Evolutionary conservation across 1,140 invertebrate species (phyloP).

Genomic region (Drosophila melanica): DNA sequence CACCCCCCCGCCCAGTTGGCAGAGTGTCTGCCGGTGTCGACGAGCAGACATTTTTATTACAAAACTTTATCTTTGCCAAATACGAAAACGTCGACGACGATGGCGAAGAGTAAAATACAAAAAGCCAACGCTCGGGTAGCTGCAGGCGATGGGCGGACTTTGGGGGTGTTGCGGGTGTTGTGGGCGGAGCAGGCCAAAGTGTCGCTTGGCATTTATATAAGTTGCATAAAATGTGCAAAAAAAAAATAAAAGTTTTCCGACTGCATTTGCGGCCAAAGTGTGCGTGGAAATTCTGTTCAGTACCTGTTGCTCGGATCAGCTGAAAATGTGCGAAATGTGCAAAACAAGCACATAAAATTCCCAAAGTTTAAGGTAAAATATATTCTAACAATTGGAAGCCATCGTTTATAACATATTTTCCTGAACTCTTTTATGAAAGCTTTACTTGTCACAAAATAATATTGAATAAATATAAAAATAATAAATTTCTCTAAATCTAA

Average conservation of each 20-base stretch:
- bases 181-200: constrained; percentile 42
- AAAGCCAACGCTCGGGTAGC: constrained; percentile 47
- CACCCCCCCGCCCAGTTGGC: constrained; percentile 39
- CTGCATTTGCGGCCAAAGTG: constrained; percentile 32
- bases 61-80: constrained; percentile 83
- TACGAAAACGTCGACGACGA: constrained; percentile 63
- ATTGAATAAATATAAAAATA: too few relatives aligned
- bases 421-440: too few relatives aligned
- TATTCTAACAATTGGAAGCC: too few relatives aligned
- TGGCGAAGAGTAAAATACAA: constrained; percentile 54
- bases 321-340: neutral
- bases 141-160: constrained; percentile 17
- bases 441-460: too few relatives aligned
- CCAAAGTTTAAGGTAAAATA: neutral
- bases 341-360: neutral
- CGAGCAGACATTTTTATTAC: constrained; percentile 81
- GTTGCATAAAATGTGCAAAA: constrained; percentile 75
- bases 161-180: constrained; percentile 8
- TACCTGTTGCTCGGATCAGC: constrained; percentile 55
- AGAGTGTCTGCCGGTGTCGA: constrained; percentile 51
- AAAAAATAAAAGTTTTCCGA: constrained; percentile 35
- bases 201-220: constrained; percentile 73
- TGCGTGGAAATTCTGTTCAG: constrained; percentile 35
- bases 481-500: too few relatives aligned
- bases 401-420: too few relatives aligned